These are phyloP conservation scores for Lophotriccus pileatus DNA, from an alignment of 2,797 vertebrate species.

Conservation along the genomic window DNA sequence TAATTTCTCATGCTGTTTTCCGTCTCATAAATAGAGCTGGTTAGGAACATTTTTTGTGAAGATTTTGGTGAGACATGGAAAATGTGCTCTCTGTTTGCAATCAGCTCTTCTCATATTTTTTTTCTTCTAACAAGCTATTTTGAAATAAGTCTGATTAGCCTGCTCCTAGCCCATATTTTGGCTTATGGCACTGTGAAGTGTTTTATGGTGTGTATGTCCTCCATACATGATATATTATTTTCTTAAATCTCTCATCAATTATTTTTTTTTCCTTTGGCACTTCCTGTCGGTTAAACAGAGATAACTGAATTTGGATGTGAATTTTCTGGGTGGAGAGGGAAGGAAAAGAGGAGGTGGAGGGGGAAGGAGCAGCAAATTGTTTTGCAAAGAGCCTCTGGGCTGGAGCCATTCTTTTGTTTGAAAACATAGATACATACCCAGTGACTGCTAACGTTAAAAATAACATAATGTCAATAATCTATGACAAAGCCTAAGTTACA, in stretches of 20 bases:
- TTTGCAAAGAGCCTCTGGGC: conserved; percentile 20
- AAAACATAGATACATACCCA: neutral
- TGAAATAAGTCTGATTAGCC: neutral
- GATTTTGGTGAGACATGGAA: neutral
- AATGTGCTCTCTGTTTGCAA: neutral
- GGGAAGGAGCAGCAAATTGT: conserved; percentile 18
- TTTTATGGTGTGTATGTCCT: neutral
- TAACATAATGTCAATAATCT: neutral
- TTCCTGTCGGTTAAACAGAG: neutral
- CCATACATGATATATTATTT: neutral
- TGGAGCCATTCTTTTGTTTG: conserved; percentile 40
- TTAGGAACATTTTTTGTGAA: neutral
- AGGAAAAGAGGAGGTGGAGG: conserved; percentile 49
- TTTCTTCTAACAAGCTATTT: neutral
- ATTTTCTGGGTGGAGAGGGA: conserved; percentile 36
- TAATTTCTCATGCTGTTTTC: neutral
- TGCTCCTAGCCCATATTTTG: neutral
- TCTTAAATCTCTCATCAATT: neutral
- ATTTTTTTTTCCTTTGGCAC: neutral
- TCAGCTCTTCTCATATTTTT: neutral
- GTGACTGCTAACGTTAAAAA: neutral
- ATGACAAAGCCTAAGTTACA: neutral
- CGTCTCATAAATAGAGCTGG: neutral
- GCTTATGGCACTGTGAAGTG: neutral
- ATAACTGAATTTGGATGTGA: conserved; percentile 20